These are phyloP conservation scores for Centropyge bicolor DNA, from an alignment of 2,797 vertebrate species.

Conservation along the genomic window DNA sequence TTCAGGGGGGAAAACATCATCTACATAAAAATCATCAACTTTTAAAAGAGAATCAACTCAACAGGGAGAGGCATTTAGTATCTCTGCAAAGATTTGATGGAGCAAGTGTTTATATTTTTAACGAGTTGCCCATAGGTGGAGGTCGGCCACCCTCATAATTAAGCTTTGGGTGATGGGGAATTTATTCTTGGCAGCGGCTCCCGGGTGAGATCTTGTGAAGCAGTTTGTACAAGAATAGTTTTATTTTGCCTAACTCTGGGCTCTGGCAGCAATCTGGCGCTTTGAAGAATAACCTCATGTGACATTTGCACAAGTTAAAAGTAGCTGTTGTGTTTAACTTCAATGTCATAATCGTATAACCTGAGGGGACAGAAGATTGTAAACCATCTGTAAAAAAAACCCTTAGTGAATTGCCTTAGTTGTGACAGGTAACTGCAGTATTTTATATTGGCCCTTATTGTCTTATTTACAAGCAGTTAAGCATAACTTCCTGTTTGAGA, in stretches of 20 bases:
- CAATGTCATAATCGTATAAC: conserved; percentile 8
- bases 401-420: too few relatives aligned
- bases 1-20: conserved; percentile 39
- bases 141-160: conserved; percentile 69
- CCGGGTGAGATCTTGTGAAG: conserved; percentile 25
- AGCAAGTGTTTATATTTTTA: conserved; percentile 70
- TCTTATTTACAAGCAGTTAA: too few relatives aligned
- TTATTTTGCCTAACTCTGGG: background rate
- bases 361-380: background rate
- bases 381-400: too few relatives aligned
- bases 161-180: conserved; percentile 63
- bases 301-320: conserved; percentile 14
- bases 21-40: conserved; percentile 64
- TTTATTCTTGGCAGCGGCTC: conserved; percentile 61
- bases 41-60: conserved; percentile 68
- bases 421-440: too few relatives aligned
- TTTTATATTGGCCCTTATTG: too few relatives aligned
- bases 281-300: conserved; percentile 19
- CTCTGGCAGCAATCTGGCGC: conserved; percentile 6
- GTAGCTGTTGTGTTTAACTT: conserved; percentile 30
- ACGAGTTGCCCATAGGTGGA: conserved; percentile 62
- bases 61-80: conserved; percentile 51
- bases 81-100: conserved; percentile 63
- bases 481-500: too few relatives aligned
- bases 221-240: conserved; percentile 20